Conservation (phyloP, 1,140 invertebrate species). For the Matsumurasca onukii region DNA sequence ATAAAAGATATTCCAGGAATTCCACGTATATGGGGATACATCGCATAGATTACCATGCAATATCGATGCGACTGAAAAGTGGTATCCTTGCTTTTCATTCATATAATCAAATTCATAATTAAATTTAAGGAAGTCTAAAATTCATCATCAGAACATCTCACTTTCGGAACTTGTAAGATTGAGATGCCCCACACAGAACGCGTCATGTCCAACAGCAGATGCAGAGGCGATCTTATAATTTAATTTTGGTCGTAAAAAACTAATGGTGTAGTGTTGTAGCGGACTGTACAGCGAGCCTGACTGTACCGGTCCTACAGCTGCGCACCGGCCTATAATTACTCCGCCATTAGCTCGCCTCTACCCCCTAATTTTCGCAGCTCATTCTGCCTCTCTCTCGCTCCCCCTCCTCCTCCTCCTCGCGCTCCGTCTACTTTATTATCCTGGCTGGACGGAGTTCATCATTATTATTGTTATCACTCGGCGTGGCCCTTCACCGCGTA, state of each 20-base stretch:
- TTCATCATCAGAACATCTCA: too few species aligned
- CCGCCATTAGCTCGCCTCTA: constrained; percentile 39
- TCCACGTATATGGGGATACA: too few species aligned
- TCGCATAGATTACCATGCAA: too few species aligned
- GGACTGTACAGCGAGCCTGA: constrained; percentile 4
- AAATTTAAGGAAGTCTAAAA: too few species aligned
- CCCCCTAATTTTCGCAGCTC: constrained; percentile 41
- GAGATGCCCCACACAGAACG: too few species aligned
- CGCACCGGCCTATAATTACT: constrained; percentile 37
- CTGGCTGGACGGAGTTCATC: constrained; percentile 24
- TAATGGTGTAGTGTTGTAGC: background rate
- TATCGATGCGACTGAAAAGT: too few species aligned
- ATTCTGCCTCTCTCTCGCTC: constrained; percentile 27
- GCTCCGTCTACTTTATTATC: constrained; percentile 15
- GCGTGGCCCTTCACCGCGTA: background rate
- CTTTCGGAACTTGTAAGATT: too few species aligned
- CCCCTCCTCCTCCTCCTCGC: constrained; percentile 3
- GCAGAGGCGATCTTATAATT: background rate
- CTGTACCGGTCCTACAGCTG: constrained; percentile 30
- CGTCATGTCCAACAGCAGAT: background rate
- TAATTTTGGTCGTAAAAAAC: background rate
- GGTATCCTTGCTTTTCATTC: too few species aligned
- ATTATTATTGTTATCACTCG: constrained; percentile 30
- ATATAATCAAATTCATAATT: too few species aligned
- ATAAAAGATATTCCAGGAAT: too few species aligned